Evolutionary conservation across 2,113 vertebrate genomes (phyloP), one percentile per base, ranked within the genome.

Genomic region (Smithornis capensis): DNA sequence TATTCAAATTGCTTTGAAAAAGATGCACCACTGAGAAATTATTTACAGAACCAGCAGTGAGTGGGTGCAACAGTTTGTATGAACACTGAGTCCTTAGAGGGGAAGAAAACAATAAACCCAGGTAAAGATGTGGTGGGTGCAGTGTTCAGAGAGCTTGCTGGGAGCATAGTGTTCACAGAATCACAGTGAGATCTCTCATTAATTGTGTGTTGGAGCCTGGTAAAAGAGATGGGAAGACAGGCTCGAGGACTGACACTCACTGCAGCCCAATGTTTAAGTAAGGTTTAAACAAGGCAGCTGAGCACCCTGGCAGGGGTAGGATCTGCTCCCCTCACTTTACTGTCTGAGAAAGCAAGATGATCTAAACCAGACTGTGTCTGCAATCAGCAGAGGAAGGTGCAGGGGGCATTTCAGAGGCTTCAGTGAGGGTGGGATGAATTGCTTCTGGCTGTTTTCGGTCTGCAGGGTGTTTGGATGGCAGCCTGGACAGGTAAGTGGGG

Each of bases 231-330:
- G 55, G 45, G 57, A 79, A 47, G 42, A 38, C 31, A 33, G 56
- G 10, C 21, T 59, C 10, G 18, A 13, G n/a, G 87, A 53, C 74
- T 78, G 60, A 19, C 33, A 19, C 5, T 71, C 22, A 6, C 56
- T 75, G 60, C 69, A 44, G 44, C 40, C 31, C 1, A 0, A 47
- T 1, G 8, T 50, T 60, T n/a, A n/a, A n/a, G 4, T 0, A 1
- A 10, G 52, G 5, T 83, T 87, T 55, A 55, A 91, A 68, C 63
- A 22, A 88, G 50, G 82, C 78, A 75, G 77, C 64, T 53, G 89
- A 92, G 60, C 52, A 53, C 6, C 9, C 14, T 70, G 73, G 49
- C 77, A 33, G 49, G 0, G 4, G 22, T 56, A 13, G 50, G 57
- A 83, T 81, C 67, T 1, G 3, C 80, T 78, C 50, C 68, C 38